Evolutionary conservation across 2,797 vertebrate species (phyloP), one percentile per base, ranked within the genome.

Genomic region (Rhinogobio ventralis): DNA sequence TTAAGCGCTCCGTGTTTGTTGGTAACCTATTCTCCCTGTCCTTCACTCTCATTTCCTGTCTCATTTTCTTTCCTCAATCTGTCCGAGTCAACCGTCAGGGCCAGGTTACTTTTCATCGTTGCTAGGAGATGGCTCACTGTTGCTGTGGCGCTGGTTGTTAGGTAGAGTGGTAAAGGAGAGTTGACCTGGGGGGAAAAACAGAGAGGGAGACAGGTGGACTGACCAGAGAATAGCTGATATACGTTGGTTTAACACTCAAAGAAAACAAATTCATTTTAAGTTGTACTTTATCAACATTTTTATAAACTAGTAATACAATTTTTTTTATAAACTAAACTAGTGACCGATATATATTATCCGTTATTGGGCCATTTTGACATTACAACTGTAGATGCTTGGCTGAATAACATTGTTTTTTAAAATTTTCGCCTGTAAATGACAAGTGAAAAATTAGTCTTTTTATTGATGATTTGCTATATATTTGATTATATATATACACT

Each of bases 81-180:
- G 87, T 88, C 49, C 86, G 75, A 89, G 82, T 88, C 89, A 91
- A 88, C 92, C 87, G 86, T 93, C 93, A 93, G 93, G 92, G 93
- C 92, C 92, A 93, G 90, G 90, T 60, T 84, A 51, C 91, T 91
- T 94, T 94, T 93, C 20, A 90, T 91, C 85, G 95, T 96, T 96
- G 95, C 95, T 95, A 96, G 93, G 95, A 94, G 95, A 96, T 95
- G 94, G 92, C 90, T 93, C 92, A 81, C 88, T 91, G 94, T 95
- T 95, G 94, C 95, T 88, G 91, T 95, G 94, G 94, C 86, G 88
- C 76, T 91, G 88, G 95, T 95, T 90, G 94, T 93, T 95, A 93
- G 95, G 94, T 93, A 94, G 93, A 93, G 92, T 93, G 91, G 91
- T 83, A 85, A 85, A 85, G 84, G 88, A 87, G 78, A 66, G 88